phyloP scores from a whole-genome alignment of 2,113 vertebrate genomes.

The Carassius auratus region DNA sequence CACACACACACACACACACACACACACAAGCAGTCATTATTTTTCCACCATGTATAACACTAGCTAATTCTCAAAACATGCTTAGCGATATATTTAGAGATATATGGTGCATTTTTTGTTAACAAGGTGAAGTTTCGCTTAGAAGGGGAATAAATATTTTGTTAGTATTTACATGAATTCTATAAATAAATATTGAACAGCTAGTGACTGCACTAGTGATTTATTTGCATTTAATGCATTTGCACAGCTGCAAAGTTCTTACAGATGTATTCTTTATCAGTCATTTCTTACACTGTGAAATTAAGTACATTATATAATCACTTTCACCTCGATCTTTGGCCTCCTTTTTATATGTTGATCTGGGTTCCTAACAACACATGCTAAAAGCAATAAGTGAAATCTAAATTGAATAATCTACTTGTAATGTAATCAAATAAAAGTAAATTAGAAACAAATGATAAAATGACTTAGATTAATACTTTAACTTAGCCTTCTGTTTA shows the following conservation, averaged over 20 bases:
- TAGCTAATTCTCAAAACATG: neutral
- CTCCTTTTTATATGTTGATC: constrained; percentile 75
- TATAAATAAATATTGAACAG: neutral
- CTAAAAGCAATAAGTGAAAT: constrained; percentile 24
- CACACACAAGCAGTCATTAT: neutral
- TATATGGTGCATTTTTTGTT: neutral
- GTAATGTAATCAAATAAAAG: too few relatives aligned
- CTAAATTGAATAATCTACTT: neutral
- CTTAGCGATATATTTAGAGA: neutral
- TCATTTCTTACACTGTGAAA: too few relatives aligned
- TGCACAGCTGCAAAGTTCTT: too few relatives aligned
- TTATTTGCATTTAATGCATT: too few relatives aligned
- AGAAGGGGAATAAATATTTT: constrained; percentile 19
- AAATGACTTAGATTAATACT: neutral
- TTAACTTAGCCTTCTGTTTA: neutral
- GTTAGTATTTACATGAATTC: neutral
- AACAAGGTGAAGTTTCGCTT: constrained; percentile 59
- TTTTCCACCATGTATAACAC: neutral
- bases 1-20: neutral
- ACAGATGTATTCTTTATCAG: too few relatives aligned
- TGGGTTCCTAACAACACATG: constrained; percentile 55
- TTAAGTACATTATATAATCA: too few relatives aligned
- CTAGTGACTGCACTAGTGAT: neutral
- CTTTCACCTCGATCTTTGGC: constrained; percentile 72
- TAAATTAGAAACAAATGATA: neutral